Evolutionary conservation across 1,140 invertebrate species (phyloP).

Genomic region (Nixonia krombeini): DNA sequence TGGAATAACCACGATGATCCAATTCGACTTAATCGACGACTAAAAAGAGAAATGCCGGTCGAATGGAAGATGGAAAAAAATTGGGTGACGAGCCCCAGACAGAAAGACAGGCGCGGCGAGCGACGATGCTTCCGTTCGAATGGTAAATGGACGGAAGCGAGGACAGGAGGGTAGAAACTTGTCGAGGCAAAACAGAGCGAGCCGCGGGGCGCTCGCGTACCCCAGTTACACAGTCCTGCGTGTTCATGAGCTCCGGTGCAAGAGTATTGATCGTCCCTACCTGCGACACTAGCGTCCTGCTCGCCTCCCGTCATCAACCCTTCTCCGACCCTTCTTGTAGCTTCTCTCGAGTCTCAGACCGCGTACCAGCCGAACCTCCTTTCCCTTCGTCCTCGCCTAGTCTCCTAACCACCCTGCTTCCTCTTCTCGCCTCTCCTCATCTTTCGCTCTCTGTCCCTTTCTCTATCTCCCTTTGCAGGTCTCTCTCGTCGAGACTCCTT

Average conservation of each 20-base stretch:
- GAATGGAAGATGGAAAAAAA: too few relatives aligned
- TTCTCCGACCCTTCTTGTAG: constrained; percentile 5
- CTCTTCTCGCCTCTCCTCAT: too few relatives aligned
- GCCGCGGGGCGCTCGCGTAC: constrained; percentile 1
- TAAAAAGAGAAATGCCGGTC: too few relatives aligned
- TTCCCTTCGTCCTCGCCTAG: background rate
- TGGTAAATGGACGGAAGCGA: too few relatives aligned
- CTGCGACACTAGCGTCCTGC: background rate
- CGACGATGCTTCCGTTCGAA: too few relatives aligned
- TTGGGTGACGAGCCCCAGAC: too few relatives aligned
- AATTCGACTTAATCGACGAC: too few relatives aligned
- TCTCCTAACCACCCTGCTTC: background rate
- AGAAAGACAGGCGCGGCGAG: background rate
- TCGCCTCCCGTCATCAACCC: background rate
- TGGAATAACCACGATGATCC: too few relatives aligned
- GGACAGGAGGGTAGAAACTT: too few relatives aligned
- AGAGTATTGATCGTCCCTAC: constrained; percentile 5
- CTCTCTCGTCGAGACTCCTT: background rate
- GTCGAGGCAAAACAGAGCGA: background rate
- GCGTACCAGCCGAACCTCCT: background rate
- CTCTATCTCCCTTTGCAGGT: too few relatives aligned
- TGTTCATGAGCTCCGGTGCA: background rate
- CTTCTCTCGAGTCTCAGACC: background rate
- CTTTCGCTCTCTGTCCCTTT: too few relatives aligned
- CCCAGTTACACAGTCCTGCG: constrained; percentile 6